A percentile compares a stretch with the other conserved stretches of the same genome.
Evolutionary conservation across 2,888 invertebrate species (phyloP).

Genomic region (Chymomyza amoena): DNA sequence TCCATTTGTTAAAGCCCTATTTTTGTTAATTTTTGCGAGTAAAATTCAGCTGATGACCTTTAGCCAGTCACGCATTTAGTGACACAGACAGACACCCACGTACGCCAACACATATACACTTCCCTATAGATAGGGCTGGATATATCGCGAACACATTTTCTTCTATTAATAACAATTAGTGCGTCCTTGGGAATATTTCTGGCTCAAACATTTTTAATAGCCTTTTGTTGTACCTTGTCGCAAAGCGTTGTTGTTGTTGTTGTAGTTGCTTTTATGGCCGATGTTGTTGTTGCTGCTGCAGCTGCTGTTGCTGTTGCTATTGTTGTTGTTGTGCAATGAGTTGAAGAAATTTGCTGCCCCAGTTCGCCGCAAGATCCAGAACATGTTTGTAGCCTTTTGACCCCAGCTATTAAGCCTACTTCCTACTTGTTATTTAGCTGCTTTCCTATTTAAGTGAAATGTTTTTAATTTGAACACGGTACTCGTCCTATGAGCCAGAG

Average conservation of each 20-base stretch:
- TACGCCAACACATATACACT: not conserved
- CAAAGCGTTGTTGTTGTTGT: slow-evolving; percentile 56
- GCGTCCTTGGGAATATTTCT: slow-evolving; percentile 10
- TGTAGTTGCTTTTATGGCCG: slow-evolving; percentile 67
- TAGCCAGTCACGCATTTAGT: slow-evolving; percentile 7
- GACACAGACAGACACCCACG: not conserved
- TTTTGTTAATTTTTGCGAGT: slow-evolving; percentile 43
- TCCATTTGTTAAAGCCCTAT: slow-evolving; percentile 36
- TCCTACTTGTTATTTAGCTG: not conserved
- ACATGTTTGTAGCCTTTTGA: slow-evolving; percentile 54
- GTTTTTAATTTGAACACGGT: not conserved
- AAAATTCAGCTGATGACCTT: slow-evolving; percentile 49
- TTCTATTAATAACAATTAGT: slow-evolving; percentile 23
- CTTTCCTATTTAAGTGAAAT: not conserved
- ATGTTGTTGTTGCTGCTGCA: slow-evolving; percentile 51
- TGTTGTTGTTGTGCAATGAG: slow-evolving; percentile 72
- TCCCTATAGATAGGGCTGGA: not conserved
- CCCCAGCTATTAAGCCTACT: not conserved
- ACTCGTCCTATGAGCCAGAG: not conserved
- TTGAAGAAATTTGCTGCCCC: slow-evolving; percentile 75
- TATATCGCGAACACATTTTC: slow-evolving; percentile 16
- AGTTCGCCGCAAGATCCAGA: slow-evolving; percentile 74
- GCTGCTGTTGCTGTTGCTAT: slow-evolving; percentile 59
- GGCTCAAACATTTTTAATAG: not conserved
- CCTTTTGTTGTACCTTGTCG: not conserved